A percentile compares a stretch with the other conserved stretches of the same genome.
Evolutionary conservation across 2,113 vertebrate genomes (phyloP).

Genomic region (Rhadina sibilatrix): DNA sequence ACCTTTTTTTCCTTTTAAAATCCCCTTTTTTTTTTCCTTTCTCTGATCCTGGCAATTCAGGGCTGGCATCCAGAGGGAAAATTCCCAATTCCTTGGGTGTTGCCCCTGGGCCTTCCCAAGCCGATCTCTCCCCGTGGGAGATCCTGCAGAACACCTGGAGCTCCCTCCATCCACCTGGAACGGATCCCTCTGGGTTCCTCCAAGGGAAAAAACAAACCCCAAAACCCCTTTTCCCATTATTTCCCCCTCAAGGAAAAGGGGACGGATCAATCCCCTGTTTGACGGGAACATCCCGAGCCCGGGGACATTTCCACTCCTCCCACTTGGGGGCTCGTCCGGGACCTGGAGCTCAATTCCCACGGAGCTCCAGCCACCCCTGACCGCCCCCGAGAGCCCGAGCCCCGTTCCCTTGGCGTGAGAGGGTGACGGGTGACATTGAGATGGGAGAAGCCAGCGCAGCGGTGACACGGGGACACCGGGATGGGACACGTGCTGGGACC

Average conservation of each 20-base stretch:
- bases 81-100: rapidly evolving
- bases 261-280: not conserved
- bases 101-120: not conserved
- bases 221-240: no score
- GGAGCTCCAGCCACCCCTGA: not conserved
- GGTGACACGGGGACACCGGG: not conserved
- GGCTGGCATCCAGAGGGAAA: not conserved
- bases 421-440: not conserved
- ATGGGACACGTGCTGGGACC: not conserved
- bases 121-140: not conserved
- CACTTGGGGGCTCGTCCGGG: no score
- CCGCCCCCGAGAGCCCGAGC: not conserved
- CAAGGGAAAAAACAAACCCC: not conserved
- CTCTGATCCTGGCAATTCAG: not conserved
- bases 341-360: no score
- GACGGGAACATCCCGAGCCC: rapidly evolving
- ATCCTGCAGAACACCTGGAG: not conserved
- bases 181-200: rapidly evolving
- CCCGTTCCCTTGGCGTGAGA: not conserved
- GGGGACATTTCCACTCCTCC: not conserved
- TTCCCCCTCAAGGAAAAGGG: not conserved
- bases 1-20: no score
- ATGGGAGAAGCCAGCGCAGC: conserved; percentile 8
- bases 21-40: not conserved
- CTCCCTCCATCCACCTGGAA: not conserved